Evolutionary conservation across 2,888 invertebrate genomes (phyloP).

Genomic region (Rhabditoides inermis): DNA sequence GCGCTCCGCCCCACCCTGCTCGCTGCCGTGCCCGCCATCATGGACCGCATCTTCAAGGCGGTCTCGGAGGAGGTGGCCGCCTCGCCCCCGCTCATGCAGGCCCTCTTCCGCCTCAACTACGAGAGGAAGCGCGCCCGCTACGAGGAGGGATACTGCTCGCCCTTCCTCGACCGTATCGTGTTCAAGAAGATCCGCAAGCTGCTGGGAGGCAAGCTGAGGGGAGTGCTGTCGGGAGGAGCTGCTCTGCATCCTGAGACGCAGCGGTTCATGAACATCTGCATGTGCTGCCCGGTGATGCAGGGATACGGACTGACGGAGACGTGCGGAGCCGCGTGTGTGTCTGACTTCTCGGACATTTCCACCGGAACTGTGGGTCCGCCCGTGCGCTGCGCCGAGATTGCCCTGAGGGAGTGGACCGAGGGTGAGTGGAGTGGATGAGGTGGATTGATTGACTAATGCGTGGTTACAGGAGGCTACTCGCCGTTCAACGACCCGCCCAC

Average conservation of each 20-base stretch:
- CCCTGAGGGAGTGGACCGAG: slow-evolving; percentile 83
- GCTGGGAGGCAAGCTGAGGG: slow-evolving; percentile 77
- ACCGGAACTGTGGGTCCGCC: slow-evolving; percentile 81
- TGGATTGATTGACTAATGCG: neutral
- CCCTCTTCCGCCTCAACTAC: slow-evolving; percentile 85
- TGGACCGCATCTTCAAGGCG: slow-evolving; percentile 91
- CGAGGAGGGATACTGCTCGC: slow-evolving; percentile 59
- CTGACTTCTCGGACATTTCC: slow-evolving; percentile 60
- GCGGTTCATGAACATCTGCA: slow-evolving; percentile 77
- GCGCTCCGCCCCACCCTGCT: slow-evolving; percentile 83
- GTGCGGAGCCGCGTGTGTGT: slow-evolving; percentile 72
- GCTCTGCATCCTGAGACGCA: slow-evolving; percentile 89
- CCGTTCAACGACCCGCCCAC: slow-evolving; percentile 79
- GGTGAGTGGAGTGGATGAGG: slow-evolving; percentile 52
- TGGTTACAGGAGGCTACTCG: slow-evolving; percentile 67
- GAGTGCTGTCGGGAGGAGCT: slow-evolving; percentile 77
- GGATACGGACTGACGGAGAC: slow-evolving; percentile 97
- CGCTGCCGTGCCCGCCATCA: slow-evolving; percentile 86
- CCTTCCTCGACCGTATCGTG: slow-evolving; percentile 58
- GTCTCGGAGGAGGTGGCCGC: slow-evolving; percentile 77
- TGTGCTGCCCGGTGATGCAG: slow-evolving; percentile 71
- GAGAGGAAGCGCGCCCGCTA: slow-evolving; percentile 80
- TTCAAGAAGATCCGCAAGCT: slow-evolving; percentile 65
- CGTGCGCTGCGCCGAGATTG: slow-evolving; percentile 72
- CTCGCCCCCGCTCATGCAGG: slow-evolving; percentile 55